These are phyloP conservation scores for Drosophila phalerata DNA, from an alignment of 2,888 invertebrate species.

Conservation along the genomic window DNA sequence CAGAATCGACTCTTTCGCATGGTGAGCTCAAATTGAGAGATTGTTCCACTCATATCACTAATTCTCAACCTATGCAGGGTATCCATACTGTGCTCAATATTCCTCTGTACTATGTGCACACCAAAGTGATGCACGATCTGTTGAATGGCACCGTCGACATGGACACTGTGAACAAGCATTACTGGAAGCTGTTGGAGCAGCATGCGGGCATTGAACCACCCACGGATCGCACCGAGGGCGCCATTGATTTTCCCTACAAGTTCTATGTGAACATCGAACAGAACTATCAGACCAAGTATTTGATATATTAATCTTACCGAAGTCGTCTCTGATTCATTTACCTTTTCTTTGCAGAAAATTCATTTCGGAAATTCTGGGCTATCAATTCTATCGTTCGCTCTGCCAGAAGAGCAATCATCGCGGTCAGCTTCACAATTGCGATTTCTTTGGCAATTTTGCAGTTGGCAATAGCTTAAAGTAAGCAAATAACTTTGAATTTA, in stretches of 20 bases:
- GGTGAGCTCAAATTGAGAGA: conserved; percentile 52
- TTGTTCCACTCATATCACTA: not conserved
- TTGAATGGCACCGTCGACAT: conserved; percentile 88
- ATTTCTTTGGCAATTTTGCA: conserved; percentile 91
- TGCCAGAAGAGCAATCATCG: conserved; percentile 91
- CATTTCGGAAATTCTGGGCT: conserved; percentile 93
- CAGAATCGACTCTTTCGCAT: conserved; percentile 83
- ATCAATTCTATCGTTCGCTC: conserved; percentile 91
- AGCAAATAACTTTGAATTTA: conserved; percentile 60
- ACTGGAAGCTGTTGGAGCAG: conserved; percentile 88
- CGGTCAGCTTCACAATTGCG: conserved; percentile 92
- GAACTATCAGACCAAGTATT: conserved; percentile 83
- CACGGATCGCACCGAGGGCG: conserved; percentile 87
- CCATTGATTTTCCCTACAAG: conserved; percentile 92
- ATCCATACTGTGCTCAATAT: conserved; percentile 90
- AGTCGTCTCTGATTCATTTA: not conserved
- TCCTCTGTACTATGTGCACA: conserved; percentile 90
- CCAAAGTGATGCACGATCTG: conserved; percentile 90
- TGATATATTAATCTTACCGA: not conserved
- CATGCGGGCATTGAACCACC: conserved; percentile 90
- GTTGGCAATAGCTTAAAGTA: conserved; percentile 90
- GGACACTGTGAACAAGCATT: conserved; percentile 88
- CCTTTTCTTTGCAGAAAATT: conserved; percentile 87
- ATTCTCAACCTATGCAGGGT: conserved; percentile 84
- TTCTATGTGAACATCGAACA: conserved; percentile 87